These are phyloP conservation scores for Thymallus thymallus DNA, from an alignment of 2,113 vertebrate genomes.

Conservation along the genomic window DNA sequence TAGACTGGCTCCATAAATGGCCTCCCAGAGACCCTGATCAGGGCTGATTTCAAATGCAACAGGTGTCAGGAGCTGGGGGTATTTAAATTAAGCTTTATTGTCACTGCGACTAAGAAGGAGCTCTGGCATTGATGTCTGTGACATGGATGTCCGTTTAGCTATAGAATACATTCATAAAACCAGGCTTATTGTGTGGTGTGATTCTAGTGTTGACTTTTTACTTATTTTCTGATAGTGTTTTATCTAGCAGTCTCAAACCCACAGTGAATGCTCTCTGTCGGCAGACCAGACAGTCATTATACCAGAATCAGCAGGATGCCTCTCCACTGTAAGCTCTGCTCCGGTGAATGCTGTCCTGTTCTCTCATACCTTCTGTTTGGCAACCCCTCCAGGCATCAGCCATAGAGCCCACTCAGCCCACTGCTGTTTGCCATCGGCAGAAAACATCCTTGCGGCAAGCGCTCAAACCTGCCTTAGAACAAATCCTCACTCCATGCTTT, in stretches of 20 bases:
- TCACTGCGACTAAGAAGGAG: background rate
- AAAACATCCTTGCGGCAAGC: background rate
- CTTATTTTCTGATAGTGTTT: too few relatives aligned
- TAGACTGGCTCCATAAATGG: conserved; percentile 17
- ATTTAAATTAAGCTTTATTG: background rate
- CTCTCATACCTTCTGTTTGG: conserved; percentile 18
- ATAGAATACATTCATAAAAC: background rate
- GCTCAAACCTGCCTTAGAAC: too few relatives aligned
- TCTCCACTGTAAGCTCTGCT: background rate
- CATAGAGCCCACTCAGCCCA: background rate
- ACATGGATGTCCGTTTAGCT: background rate
- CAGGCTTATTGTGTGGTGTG: too few relatives aligned
- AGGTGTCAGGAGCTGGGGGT: background rate
- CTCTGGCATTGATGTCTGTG: background rate
- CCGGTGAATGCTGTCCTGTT: conserved; percentile 2
- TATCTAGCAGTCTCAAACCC: too few relatives aligned
- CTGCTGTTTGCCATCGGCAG: background rate
- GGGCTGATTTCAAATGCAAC: background rate
- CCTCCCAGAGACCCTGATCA: conserved; percentile 9
- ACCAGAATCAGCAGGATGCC: too few relatives aligned
- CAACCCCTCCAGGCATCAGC: background rate
- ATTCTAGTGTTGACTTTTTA: too few relatives aligned
- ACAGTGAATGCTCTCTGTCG: too few relatives aligned
- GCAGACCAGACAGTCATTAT: too few relatives aligned
- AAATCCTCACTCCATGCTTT: too few relatives aligned